Percentiles rank a stretch among this genome's conserved stretches.
phyloP scores from a whole-genome alignment of 2,888 invertebrate species.

The Leucania comma region DNA sequence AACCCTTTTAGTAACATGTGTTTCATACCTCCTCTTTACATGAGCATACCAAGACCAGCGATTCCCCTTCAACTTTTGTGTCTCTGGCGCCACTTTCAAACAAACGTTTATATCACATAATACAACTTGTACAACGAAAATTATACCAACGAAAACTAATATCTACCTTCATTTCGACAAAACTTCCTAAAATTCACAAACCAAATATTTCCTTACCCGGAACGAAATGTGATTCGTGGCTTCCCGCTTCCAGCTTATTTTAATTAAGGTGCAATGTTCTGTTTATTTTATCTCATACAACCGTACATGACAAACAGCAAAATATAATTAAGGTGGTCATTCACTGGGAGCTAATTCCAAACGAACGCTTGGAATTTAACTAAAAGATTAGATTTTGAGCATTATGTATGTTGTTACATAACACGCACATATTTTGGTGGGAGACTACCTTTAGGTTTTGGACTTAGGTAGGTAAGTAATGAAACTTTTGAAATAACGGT shows the following conservation, averaged over 20 bases:
- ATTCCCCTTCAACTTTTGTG: too few species aligned
- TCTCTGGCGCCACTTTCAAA: too few species aligned
- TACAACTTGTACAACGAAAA: not conserved
- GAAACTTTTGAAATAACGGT: not conserved
- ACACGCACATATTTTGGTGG: not conserved
- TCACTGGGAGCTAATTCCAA: not conserved
- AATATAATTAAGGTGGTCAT: not conserved
- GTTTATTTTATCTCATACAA: not conserved
- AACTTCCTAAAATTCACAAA: conserved; percentile 12
- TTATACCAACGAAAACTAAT: not conserved
- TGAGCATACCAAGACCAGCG: too few species aligned
- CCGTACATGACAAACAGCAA: not conserved
- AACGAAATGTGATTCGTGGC: conserved; percentile 2
- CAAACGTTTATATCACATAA: not conserved
- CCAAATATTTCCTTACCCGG: conserved; percentile 15
- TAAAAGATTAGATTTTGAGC: not conserved
- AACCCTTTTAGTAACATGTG: too few species aligned
- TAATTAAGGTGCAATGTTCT: conserved; percentile 14
- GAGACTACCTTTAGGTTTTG: not conserved
- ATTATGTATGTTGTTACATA: not conserved
- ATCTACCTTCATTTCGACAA: conserved; percentile 5
- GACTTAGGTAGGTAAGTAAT: not conserved
- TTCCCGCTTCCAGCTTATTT: not conserved
- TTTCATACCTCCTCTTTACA: too few species aligned
- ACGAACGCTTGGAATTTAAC: not conserved